Evolutionary conservation across 1,140 invertebrate species (phyloP).

Genomic region (Maniola jurtina): DNA sequence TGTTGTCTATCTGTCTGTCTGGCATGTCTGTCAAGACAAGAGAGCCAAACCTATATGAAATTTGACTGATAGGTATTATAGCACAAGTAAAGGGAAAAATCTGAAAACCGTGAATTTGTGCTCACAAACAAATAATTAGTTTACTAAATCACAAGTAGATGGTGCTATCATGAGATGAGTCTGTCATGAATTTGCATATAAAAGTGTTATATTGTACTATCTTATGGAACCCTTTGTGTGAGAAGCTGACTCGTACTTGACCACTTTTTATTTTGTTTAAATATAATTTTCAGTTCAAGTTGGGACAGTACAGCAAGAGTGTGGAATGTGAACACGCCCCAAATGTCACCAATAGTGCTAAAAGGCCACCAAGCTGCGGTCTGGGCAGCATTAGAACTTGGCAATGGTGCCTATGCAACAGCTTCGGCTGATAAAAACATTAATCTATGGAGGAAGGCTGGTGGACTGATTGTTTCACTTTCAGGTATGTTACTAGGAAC

Average conservation of each 20-base stretch:
- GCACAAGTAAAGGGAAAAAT: too few species aligned
- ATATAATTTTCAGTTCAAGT: conserved; percentile 80
- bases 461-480: conserved; percentile 75
- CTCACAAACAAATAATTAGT: too few species aligned
- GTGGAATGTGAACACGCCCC: conserved; percentile 83
- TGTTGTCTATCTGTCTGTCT: too few species aligned
- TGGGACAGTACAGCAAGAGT: conserved; percentile 94
- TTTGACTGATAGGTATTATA: too few species aligned
- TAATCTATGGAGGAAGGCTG: conserved; percentile 87
- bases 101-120: too few species aligned
- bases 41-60: too few species aligned
- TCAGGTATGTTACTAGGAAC: conserved; percentile 56
- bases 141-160: too few species aligned
- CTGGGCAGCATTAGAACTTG: conserved; percentile 88
- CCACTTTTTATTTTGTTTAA: background rate
- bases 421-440: conserved; percentile 95
- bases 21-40: too few species aligned
- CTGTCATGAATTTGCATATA: too few species aligned
- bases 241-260: conserved; percentile 30
- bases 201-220: too few species aligned
- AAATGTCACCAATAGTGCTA: conserved; percentile 79
- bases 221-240: too few species aligned
- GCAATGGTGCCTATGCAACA: conserved; percentile 84
- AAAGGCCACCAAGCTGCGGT: conserved; percentile 92
- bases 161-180: too few species aligned